A percentile compares a stretch with the other conserved stretches of the same genome.
phyloP scores from a whole-genome alignment of 35 echinoderm and acorn worm species.

The Diadema setosum region DNA sequence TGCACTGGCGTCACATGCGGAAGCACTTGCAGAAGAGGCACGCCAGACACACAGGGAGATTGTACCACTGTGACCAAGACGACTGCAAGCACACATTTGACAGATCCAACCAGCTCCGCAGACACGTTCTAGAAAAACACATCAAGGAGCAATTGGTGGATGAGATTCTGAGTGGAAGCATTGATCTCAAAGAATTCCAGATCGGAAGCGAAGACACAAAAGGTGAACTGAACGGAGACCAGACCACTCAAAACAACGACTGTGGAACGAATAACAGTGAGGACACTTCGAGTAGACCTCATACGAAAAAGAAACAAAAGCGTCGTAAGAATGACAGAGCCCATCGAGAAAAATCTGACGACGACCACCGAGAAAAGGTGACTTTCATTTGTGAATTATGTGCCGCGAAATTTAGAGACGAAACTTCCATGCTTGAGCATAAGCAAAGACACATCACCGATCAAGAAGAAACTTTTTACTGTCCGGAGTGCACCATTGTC shows the following conservation, averaged over 20 bases:
- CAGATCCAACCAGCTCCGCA: slow-evolving; percentile 35
- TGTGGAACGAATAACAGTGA: too few species aligned
- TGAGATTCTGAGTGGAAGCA: neutral
- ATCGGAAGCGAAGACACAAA: neutral
- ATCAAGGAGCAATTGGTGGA: slow-evolving; percentile 18
- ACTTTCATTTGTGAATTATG: slow-evolving; percentile 1
- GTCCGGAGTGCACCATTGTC: neutral
- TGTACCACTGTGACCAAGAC: slow-evolving; percentile 37
- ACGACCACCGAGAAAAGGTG: neutral
- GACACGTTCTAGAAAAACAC: slow-evolving; percentile 60
- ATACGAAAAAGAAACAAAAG: neutral
- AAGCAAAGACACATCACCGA: neutral
- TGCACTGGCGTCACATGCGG: neutral
- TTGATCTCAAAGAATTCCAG: neutral
- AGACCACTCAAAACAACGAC: too few species aligned
- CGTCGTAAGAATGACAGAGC: neutral
- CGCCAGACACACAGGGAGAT: neutral
- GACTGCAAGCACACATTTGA: slow-evolving; percentile 28
- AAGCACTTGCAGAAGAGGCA: neutral
- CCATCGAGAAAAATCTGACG: neutral
- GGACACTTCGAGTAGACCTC: neutral
- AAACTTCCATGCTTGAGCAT: neutral
- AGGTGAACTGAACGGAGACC: too few species aligned
- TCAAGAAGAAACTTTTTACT: neutral
- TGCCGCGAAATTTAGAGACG: neutral